Conservation (phyloP, 2,113 vertebrate genomes). For the Ictalurus furcatus region DNA sequence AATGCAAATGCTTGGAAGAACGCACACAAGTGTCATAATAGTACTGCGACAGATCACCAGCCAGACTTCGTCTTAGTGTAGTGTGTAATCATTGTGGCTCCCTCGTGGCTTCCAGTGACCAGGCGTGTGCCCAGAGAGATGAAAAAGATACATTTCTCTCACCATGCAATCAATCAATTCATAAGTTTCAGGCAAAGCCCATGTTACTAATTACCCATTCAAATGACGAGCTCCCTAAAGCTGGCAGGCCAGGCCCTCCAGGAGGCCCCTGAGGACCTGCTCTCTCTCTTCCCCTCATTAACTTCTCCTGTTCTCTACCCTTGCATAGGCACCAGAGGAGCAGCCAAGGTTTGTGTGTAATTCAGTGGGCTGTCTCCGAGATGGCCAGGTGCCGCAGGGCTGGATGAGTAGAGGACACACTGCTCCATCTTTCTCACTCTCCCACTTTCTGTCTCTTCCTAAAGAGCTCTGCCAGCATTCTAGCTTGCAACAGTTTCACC, state of each 20-base stretch:
- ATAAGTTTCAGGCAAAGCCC: constrained; percentile 70
- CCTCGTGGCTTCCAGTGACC: constrained; percentile 49
- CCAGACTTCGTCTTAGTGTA: constrained; percentile 37
- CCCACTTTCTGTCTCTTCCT: constrained; percentile 43
- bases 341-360: constrained; percentile 74
- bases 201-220: constrained; percentile 75
- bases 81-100: constrained; percentile 26
- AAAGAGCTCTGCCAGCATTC: constrained; percentile 23
- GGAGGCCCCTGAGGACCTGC: constrained; percentile 67
- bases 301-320: constrained; percentile 74
- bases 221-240: constrained; percentile 59
- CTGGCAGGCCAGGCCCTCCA: constrained; percentile 62
- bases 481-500: constrained; percentile 22
- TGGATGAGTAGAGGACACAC: constrained; percentile 64
- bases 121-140: constrained; percentile 28
- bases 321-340: constrained; percentile 74
- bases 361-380: constrained; percentile 75
- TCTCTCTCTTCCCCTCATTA: constrained; percentile 80
- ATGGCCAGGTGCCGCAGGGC: constrained; percentile 76
- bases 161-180: constrained; percentile 75
- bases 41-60: constrained; percentile 50
- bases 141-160: constrained; percentile 63
- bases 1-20: constrained; percentile 51
- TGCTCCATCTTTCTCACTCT: constrained; percentile 55
- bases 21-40: constrained; percentile 55